Percentiles rank a stretch among this genome's conserved stretches.
phyloP scores from a whole-genome alignment of 2,113 vertebrate genomes.

The Anas platyrhynchos region DNA sequence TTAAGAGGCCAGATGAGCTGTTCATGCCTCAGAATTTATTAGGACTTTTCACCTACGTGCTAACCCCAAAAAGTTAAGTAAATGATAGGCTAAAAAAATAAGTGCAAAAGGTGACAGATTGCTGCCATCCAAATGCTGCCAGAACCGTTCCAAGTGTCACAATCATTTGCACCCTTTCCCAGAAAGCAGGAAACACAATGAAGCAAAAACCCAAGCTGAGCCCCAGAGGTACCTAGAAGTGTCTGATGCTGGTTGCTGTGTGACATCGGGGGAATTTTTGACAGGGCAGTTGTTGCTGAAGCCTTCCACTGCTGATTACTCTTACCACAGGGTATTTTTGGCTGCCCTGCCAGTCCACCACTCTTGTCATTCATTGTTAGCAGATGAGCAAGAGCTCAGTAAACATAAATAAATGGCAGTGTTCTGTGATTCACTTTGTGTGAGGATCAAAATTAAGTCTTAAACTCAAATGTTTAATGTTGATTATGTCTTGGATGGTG shows the following conservation, averaged over 20 bases:
- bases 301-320: background rate
- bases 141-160: background rate
- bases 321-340: background rate
- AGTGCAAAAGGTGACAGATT: background rate
- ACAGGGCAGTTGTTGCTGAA: background rate
- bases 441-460: constrained; percentile 15
- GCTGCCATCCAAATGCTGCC: background rate
- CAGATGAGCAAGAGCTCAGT: background rate
- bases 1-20: background rate
- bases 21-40: background rate
- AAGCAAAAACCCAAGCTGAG: background rate
- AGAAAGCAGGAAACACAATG: background rate
- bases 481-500: constrained; percentile 28
- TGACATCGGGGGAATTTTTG: background rate
- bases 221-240: background rate
- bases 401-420: constrained; percentile 9
- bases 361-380: background rate
- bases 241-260: background rate
- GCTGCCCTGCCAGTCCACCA: background rate
- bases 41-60: background rate
- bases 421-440: background rate
- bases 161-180: background rate
- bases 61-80: background rate
- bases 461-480: background rate
- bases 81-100: background rate